A percentile compares a stretch with the other conserved stretches of the same genome.
These are phyloP conservation scores for Halcyon smyrnensis DNA, from an alignment of 2,797 vertebrate genomes.

Conservation along the genomic window DNA sequence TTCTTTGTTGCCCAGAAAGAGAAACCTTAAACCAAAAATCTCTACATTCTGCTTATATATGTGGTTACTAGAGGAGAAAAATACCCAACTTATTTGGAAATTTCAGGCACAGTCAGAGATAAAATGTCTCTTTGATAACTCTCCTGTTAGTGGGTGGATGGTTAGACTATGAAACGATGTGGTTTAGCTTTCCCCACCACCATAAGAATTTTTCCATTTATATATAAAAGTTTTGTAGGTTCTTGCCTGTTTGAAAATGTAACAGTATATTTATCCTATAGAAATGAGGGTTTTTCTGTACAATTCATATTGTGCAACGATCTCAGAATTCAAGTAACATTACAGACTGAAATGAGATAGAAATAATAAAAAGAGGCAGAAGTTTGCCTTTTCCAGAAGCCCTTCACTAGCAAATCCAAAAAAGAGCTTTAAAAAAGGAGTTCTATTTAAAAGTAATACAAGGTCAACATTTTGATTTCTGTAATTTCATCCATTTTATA, in stretches of 20 bases:
- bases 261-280: constrained; percentile 8
- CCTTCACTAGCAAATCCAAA: not conserved
- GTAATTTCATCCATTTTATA: not conserved
- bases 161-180: not conserved
- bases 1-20: not conserved
- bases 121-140: not conserved
- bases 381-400: not conserved
- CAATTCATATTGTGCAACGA: not conserved
- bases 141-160: not conserved
- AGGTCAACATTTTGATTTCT: not conserved
- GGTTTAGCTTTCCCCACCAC: not conserved
- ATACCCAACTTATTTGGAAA: not conserved
- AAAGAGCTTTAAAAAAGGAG: not conserved
- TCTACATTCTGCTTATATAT: not conserved
- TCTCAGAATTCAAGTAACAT: not conserved
- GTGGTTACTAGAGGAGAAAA: not conserved
- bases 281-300: not conserved
- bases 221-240: not conserved
- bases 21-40: not conserved
- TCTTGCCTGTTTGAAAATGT: constrained; percentile 7
- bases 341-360: not conserved
- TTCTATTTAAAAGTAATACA: not conserved
- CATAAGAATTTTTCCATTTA: not conserved
- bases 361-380: constrained; percentile 38
- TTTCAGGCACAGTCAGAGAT: not conserved